Evolutionary conservation across 2,797 vertebrate species (phyloP).

Genomic region (Gouania willdenowi): DNA sequence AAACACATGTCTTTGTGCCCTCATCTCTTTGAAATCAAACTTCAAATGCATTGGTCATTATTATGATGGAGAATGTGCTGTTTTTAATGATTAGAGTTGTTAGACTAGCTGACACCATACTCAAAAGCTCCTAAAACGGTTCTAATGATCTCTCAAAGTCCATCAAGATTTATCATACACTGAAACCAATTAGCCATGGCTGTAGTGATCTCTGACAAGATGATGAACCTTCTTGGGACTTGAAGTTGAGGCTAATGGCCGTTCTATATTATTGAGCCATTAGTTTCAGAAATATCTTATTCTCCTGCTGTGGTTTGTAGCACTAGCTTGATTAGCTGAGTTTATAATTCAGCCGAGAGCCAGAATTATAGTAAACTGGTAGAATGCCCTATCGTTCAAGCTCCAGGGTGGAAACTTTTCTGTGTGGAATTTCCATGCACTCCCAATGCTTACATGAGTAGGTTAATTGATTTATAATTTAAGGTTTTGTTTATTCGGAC

Average conservation of each 20-base stretch:
- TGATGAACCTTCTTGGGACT: slow-evolving; percentile 52
- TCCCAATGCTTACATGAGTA: too few relatives aligned
- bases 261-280: slow-evolving; percentile 60
- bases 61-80: slow-evolving; percentile 8
- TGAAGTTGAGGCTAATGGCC: slow-evolving; percentile 32
- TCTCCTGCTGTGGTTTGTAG: slow-evolving; percentile 46
- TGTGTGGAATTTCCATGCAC: too few relatives aligned
- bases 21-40: slow-evolving; percentile 2
- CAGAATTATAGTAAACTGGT: too few relatives aligned
- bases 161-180: slow-evolving; percentile 37
- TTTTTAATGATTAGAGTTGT: slow-evolving; percentile 18
- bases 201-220: slow-evolving; percentile 34
- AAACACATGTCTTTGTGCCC: too few relatives aligned
- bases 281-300: slow-evolving; percentile 51
- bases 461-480: too few relatives aligned
- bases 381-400: too few relatives aligned
- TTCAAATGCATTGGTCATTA: slow-evolving; percentile 8
- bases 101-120: slow-evolving; percentile 18
- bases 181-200: slow-evolving; percentile 48
- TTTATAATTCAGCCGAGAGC: too few relatives aligned
- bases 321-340: too few relatives aligned
- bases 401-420: too few relatives aligned
- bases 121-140: slow-evolving; percentile 19
- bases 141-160: slow-evolving; percentile 43
- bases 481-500: too few relatives aligned